These are phyloP conservation scores for Denticeps clupeoides DNA, from an alignment of 2,797 vertebrate genomes.

Conservation along the genomic window DNA sequence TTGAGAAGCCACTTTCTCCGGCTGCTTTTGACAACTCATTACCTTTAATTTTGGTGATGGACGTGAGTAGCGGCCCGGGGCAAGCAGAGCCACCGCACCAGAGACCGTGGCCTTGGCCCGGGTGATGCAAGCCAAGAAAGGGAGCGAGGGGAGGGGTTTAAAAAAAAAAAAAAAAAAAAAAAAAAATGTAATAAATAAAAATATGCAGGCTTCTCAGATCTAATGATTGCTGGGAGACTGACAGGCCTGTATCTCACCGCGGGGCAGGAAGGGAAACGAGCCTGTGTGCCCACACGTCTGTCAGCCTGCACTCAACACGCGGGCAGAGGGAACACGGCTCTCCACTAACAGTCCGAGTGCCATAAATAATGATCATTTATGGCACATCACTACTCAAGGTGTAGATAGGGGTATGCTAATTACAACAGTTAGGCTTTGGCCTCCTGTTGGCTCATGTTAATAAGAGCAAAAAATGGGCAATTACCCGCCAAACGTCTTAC, in stretches of 20 bases:
- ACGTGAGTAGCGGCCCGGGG: slow-evolving; percentile 46
- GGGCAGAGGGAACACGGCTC: neutral
- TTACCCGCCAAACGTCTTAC: too few relatives aligned
- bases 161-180: too few relatives aligned
- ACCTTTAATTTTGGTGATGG: slow-evolving; percentile 68
- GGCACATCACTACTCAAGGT: too few relatives aligned
- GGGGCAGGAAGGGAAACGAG: slow-evolving; percentile 38
- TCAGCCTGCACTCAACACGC: slow-evolving; percentile 13
- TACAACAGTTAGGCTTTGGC: too few relatives aligned
- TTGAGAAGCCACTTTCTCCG: slow-evolving; percentile 41
- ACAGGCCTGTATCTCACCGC: slow-evolving; percentile 42
- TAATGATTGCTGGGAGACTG: slow-evolving; percentile 56
- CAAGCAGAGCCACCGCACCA: slow-evolving; percentile 33
- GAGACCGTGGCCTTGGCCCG: slow-evolving; percentile 38
- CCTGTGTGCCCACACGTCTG: slow-evolving; percentile 11
- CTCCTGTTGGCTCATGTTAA: too few relatives aligned
- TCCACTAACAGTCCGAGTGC: neutral
- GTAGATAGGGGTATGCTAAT: too few relatives aligned
- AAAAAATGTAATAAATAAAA: too few relatives aligned
- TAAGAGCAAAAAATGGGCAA: too few relatives aligned
- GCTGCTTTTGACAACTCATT: slow-evolving; percentile 66
- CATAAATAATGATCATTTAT: too few relatives aligned
- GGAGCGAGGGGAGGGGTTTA: slow-evolving; percentile 47
- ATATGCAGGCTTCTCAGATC: slow-evolving; percentile 49
- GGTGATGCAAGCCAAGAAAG: slow-evolving; percentile 51